A percentile compares a stretch with the other conserved stretches of the same genome.
phyloP scores from a whole-genome alignment of 1,140 invertebrate genomes.

The Agrypnia vestita region DNA sequence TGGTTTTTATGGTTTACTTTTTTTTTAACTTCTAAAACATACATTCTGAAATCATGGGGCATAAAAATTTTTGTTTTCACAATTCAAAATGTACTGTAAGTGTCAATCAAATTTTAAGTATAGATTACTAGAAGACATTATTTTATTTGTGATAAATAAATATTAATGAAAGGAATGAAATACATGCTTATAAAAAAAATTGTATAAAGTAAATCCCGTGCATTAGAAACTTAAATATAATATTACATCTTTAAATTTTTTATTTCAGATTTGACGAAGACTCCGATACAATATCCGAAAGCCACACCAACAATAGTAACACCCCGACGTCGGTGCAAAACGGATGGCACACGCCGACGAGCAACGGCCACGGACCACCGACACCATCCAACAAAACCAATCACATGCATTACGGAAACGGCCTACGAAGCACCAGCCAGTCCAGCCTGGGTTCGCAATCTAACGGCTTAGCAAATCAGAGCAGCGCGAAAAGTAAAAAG shows the following conservation, averaged over 20 bases:
- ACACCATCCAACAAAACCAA: conserved; percentile 33
- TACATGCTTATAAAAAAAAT: no score
- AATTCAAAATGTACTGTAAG: no score
- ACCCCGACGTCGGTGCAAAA: conserved; percentile 70
- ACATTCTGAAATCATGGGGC: no score
- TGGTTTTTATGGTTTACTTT: no score
- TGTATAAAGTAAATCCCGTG: no score
- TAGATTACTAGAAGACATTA: no score
- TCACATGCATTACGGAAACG: conserved; percentile 51
- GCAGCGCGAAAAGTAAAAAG: conserved; percentile 51
- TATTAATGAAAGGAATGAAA: no score
- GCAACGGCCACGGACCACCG: conserved; percentile 50
- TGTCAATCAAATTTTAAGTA: no score
- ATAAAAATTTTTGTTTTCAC: no score
- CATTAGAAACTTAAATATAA: no score
- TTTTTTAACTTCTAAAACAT: no score
- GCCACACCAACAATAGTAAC: conserved; percentile 70
- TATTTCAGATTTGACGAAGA: conserved; percentile 71
- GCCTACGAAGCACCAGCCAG: conserved; percentile 54
- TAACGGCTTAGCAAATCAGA: conserved; percentile 46
- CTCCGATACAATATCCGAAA: conserved; percentile 71
- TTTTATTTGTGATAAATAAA: no score
- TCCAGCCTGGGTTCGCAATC: conserved; percentile 53
- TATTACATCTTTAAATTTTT: neutral
- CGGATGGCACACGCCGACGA: conserved; percentile 70